Conservation (phyloP, 1,140 invertebrate species). For the Metopolophium dirhodum region DNA sequence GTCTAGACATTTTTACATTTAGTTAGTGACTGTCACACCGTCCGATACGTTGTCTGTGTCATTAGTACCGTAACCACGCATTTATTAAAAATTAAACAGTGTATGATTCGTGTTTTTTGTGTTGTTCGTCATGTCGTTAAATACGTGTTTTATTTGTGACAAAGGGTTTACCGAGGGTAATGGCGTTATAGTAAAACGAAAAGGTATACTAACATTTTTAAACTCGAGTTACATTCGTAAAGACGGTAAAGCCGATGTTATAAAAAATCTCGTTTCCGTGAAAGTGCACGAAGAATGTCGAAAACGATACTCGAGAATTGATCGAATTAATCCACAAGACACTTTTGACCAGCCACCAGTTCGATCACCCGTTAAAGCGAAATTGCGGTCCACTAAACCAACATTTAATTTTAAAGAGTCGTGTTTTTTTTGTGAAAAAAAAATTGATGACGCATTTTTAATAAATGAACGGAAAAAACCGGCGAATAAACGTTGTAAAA, state of each 20-base stretch:
- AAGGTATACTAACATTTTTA: neutral
- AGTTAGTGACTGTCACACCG: slow-evolving; percentile 20
- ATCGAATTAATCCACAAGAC: neutral
- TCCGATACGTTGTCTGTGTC: neutral
- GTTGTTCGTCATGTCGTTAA: neutral
- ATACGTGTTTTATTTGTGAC: slow-evolving; percentile 1
- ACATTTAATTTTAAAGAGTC: slow-evolving; percentile 36
- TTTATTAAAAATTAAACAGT: neutral
- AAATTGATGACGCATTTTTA: too few relatives aligned
- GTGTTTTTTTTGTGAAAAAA: slow-evolving; percentile 39
- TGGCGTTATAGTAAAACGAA: neutral
- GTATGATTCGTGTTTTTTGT: neutral
- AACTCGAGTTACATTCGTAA: neutral
- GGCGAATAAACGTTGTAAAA: neutral
- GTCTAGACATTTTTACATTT: slow-evolving; percentile 1
- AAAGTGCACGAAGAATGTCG: neutral
- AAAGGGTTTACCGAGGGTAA: neutral
- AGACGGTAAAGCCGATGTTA: neutral
- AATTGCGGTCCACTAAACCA: neutral
- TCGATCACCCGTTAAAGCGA: neutral
- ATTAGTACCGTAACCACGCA: too few relatives aligned
- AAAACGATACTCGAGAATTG: slow-evolving; percentile 11
- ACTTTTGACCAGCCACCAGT: neutral
- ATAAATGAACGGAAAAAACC: slow-evolving; percentile 24
- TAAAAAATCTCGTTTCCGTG: neutral